Base-by-base conservation (phyloP, 2,888 invertebrate genomes). In the Meta bourneti region DNA sequence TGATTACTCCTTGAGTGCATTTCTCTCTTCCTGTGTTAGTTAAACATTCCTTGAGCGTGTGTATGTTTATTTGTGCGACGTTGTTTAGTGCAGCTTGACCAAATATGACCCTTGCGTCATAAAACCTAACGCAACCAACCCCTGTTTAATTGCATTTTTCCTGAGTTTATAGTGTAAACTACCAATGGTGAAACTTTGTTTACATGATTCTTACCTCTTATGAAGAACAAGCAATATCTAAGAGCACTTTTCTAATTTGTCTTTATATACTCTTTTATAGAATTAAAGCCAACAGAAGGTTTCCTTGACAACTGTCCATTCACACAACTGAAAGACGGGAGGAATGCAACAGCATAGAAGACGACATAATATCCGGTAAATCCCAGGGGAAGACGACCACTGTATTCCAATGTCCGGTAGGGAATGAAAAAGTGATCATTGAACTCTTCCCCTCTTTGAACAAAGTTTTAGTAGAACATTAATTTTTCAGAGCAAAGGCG, bases 381-480 rank as follows among this genome's bases (percentile, higher is more conserved):
- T 70, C 19, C 85, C 85, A 49, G 48, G 70, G 78, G 85, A 74
- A 70, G 34, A 49, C 48, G 61, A 61, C 61, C 61, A 16, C 61
- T 61, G 61, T 61, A 70, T 19, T 19, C 51, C 34, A n/a, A 48
- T 69, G 49, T 77, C 78, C 77, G 69, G 75, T 54, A 69, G 85
- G 54, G 48, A 20, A 78, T 34, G 61, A 54, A 49, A 61, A 61
- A 61, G 61, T 61, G 77, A 78, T 86, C 85, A 86, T 77, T 86
- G 77, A 61, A 77, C 75, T 70, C 77, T 78, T 78, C 49, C 70
- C n/a, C 20, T 54, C 78, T 72, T 19, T 52, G 78, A 78, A 78
- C 70, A 61, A 74, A 77, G 85, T 86, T 86, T 61, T 51, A 85
- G 75, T 75, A 69, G 85, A 49, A 51, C 85, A 86, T 86, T 86